These are phyloP conservation scores for Streblospio benedicti DNA, from an alignment of 1,140 invertebrate species.

Conservation along the genomic window DNA sequence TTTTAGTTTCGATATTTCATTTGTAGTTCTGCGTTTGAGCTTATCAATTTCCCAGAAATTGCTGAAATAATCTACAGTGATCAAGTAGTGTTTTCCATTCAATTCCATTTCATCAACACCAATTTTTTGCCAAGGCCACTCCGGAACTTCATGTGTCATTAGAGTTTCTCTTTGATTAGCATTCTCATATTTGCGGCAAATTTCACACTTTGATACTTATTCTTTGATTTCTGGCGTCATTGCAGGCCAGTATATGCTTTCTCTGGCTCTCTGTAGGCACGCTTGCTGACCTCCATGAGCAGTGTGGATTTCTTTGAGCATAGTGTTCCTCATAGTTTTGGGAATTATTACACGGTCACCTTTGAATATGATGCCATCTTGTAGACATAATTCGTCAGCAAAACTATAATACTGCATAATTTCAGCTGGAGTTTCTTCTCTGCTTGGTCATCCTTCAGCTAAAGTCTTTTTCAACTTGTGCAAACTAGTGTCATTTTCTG, in stretches of 20 bases:
- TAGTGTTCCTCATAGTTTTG: conserved; percentile 8
- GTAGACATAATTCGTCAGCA: conserved; percentile 21
- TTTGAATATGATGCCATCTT: conserved; percentile 22
- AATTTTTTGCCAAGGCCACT: conserved; percentile 1
- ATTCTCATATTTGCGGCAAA: conserved; percentile 18
- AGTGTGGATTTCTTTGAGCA: conserved; percentile 19
- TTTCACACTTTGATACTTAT: conserved; percentile 16
- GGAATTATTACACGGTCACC: conserved; percentile 22
- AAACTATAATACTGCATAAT: conserved; percentile 13
- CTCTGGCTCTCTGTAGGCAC: conserved; percentile 11
- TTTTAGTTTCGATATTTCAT: too few species aligned
- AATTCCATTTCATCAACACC: too few species aligned
- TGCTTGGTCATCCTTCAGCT: neutral
- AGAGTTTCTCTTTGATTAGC: neutral
- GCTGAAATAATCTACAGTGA: too few species aligned
- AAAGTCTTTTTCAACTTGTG: neutral
- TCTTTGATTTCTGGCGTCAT: conserved; percentile 25
- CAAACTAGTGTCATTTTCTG: conserved; percentile 1
- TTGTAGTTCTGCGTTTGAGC: too few species aligned
- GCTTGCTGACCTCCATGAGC: conserved; percentile 22
- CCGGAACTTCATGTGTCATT: neutral
- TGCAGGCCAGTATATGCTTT: conserved; percentile 24
- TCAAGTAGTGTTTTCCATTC: too few species aligned
- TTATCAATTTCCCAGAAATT: too few species aligned
- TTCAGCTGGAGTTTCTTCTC: neutral